Evolutionary conservation across 2,888 invertebrate species (phyloP).

Genomic region (Euphydryas editha): DNA sequence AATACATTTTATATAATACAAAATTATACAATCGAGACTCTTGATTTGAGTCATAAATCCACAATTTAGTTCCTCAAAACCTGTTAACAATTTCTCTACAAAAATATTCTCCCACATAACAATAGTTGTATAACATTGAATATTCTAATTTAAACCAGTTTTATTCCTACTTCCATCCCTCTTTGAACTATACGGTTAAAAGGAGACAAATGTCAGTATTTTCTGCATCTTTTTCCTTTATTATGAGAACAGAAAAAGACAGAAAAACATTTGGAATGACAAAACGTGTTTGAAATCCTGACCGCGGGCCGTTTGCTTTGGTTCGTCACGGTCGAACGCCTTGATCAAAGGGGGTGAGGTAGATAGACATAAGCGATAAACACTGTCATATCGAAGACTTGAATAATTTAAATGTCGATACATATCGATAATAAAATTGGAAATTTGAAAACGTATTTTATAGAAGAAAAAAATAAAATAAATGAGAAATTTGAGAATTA

Average conservation of each 20-base stretch:
- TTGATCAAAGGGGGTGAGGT: conserved; percentile 55
- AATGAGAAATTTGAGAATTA: not conserved
- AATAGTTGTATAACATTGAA: conserved; percentile 35
- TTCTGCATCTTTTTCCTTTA: conserved; percentile 35
- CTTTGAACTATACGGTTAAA: not conserved
- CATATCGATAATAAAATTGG: conserved; percentile 27
- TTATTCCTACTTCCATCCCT: conserved; percentile 21
- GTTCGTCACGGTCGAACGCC: conserved; percentile 74
- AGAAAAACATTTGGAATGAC: conserved; percentile 16
- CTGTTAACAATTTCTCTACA: conserved; percentile 34
- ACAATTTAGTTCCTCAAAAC: conserved; percentile 30
- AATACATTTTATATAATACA: not conserved
- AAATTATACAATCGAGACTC: not conserved
- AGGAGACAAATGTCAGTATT: conserved; percentile 14
- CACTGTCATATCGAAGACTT: conserved; percentile 28
- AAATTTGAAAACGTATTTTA: not conserved
- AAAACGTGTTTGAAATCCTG: conserved; percentile 67
- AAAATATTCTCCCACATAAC: conserved; percentile 36
- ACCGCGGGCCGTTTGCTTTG: conserved; percentile 73
- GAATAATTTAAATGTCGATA: conserved; percentile 33
- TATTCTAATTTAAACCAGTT: conserved; percentile 38
- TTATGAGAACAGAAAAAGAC: conserved; percentile 33
- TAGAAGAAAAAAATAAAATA: not conserved
- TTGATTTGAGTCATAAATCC: conserved; percentile 2
- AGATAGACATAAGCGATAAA: conserved; percentile 52